Evolutionary conservation across 2,113 vertebrate genomes (phyloP).

Genomic region (Indicator indicator): DNA sequence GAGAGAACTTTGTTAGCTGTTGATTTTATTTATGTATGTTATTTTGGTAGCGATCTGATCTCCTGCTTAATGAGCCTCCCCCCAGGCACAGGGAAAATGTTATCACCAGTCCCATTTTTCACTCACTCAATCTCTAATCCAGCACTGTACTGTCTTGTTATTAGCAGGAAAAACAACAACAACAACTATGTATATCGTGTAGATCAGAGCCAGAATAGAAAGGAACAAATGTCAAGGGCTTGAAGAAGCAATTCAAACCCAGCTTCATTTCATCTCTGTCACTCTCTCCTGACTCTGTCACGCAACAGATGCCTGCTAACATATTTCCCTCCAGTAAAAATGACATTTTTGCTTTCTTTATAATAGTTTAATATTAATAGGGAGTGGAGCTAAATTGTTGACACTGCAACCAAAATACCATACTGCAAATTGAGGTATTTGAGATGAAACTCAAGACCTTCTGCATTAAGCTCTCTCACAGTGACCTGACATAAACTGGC

Average conservation of each 20-base stretch:
- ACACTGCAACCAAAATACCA: neutral
- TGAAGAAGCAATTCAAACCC: constrained; percentile 58
- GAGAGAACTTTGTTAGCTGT: constrained; percentile 77
- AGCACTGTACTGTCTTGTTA: constrained; percentile 40
- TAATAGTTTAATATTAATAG: constrained; percentile 59
- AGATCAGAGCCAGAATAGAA: constrained; percentile 65
- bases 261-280: constrained; percentile 56
- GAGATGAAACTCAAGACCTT: constrained; percentile 45
- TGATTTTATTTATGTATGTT: constrained; percentile 19
- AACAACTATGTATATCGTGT: constrained; percentile 23
- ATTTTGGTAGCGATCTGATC: constrained; percentile 44
- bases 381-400: constrained; percentile 14
- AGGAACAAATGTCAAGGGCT: constrained; percentile 61
- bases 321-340: constrained; percentile 3
- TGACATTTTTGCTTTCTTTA: constrained; percentile 41
- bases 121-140: constrained; percentile 24
- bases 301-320: neutral
- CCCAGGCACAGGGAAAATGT: constrained; percentile 12
- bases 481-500: constrained; percentile 92
- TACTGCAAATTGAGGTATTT: constrained; percentile 30
- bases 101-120: constrained; percentile 25
- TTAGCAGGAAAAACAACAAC: constrained; percentile 48
- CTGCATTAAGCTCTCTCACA: constrained; percentile 85
- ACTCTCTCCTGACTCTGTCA: constrained; percentile 53
- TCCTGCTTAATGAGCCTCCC: constrained; percentile 56